phyloP scores from a whole-genome alignment of 1,140 invertebrate species.

The Temnothorax longispinosus region DNA sequence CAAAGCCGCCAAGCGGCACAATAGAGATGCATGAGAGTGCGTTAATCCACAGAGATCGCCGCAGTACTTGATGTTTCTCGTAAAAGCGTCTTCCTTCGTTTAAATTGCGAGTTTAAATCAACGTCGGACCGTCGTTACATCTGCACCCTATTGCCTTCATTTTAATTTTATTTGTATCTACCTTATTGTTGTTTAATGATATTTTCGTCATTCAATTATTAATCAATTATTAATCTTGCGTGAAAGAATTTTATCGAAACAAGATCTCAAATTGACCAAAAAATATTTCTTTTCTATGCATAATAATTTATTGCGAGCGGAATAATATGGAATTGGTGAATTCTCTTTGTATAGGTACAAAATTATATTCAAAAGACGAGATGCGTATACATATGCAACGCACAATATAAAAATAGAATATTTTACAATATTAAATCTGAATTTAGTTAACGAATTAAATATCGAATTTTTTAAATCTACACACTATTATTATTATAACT shows the following conservation, averaged over 20 bases:
- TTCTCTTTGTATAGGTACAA: not conserved
- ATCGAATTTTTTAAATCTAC: not conserved
- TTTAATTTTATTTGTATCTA: constrained; percentile 17
- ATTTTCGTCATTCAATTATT: constrained; percentile 14
- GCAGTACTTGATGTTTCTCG: constrained; percentile 68
- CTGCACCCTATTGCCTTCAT: not conserved
- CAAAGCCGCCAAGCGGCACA: constrained; percentile 64
- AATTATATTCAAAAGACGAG: not conserved
- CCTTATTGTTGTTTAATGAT: not conserved
- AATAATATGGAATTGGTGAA: not conserved
- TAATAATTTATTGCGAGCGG: not conserved
- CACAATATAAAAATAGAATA: not conserved
- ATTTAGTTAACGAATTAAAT: constrained; percentile 19
- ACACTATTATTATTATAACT: not conserved
- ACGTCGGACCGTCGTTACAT: not conserved
- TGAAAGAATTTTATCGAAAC: not conserved
- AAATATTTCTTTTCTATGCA: not conserved
- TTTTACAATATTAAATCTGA: constrained; percentile 30
- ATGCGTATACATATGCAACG: not conserved
- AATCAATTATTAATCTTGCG: not conserved
- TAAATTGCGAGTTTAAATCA: constrained; percentile 64
- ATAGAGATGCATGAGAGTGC: constrained; percentile 70
- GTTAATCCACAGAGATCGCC: constrained; percentile 63
- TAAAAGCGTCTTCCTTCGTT: constrained; percentile 63
- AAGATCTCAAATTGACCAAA: not conserved